phyloP scores from a whole-genome alignment of 2,113 vertebrate genomes.

The Craseonycteris thonglongyai region DNA sequence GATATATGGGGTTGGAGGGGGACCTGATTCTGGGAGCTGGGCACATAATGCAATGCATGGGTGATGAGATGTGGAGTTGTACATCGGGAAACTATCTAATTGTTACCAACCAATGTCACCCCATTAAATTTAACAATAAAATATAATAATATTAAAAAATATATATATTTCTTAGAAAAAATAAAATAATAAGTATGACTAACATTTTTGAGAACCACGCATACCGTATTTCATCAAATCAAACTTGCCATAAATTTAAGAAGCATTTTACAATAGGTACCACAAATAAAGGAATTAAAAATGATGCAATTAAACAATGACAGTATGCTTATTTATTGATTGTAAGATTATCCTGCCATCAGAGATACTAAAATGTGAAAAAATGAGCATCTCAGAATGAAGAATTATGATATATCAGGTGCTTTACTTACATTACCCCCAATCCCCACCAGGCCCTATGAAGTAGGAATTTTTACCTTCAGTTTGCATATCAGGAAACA shows the following conservation, averaged over 20 bases:
- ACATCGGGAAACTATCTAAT: too few relatives aligned
- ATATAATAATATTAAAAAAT: too few relatives aligned
- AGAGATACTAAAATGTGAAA: not conserved
- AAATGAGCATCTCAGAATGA: not conserved
- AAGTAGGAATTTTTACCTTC: not conserved
- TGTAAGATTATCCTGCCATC: not conserved
- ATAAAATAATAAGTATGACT: not conserved
- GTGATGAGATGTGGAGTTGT: too few relatives aligned
- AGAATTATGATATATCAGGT: not conserved
- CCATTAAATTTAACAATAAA: too few relatives aligned
- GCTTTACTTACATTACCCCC: not conserved
- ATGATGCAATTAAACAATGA: not conserved
- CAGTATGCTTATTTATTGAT: not conserved
- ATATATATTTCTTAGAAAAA: too few relatives aligned
- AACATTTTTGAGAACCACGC: not conserved
- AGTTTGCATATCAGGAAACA: constrained; percentile 34
- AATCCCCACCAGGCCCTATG: not conserved
- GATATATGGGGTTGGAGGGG: too few relatives aligned
- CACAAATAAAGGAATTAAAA: not conserved
- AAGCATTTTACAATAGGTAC: not conserved
- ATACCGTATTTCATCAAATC: not conserved
- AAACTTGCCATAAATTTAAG: not conserved
- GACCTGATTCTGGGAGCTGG: too few relatives aligned
- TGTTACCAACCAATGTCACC: too few relatives aligned
- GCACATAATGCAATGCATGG: too few relatives aligned